phyloP scores from a whole-genome alignment of 2,797 vertebrate genomes.

The Coregonus ussuriensis region DNA sequence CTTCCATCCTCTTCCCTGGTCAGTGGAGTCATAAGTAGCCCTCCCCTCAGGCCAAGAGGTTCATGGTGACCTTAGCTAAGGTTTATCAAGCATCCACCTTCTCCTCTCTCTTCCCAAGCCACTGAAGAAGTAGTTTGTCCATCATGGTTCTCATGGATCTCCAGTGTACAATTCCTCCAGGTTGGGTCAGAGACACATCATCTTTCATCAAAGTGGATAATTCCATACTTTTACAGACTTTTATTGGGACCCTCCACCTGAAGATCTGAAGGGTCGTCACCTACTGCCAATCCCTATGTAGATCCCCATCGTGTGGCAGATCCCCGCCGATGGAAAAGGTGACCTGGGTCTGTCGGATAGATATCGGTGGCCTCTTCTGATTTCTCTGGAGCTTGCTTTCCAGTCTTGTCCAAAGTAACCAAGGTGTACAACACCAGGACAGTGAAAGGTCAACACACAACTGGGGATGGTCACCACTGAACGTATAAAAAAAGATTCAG shows the following conservation, averaged over 20 bases:
- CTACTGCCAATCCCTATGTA: conserved; percentile 35
- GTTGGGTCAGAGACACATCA: conserved; percentile 29
- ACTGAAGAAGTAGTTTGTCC: conserved; percentile 24
- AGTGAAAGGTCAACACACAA: not conserved
- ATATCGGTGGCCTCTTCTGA: conserved; percentile 36
- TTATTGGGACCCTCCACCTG: conserved; percentile 35
- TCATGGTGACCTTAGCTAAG: conserved; percentile 64
- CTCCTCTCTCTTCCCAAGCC: conserved; percentile 43
- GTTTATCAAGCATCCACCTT: conserved; percentile 57
- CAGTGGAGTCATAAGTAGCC: conserved; percentile 44
- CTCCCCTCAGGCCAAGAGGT: conserved; percentile 57
- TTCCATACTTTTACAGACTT: not conserved
- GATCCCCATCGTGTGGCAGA: conserved; percentile 35
- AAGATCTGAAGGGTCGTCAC: conserved; percentile 38
- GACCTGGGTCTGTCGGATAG: conserved; percentile 33
- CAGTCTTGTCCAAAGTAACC: conserved; percentile 36
- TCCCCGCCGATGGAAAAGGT: conserved; percentile 34
- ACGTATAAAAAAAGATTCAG: too few species aligned
- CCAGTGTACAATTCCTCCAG: conserved; percentile 26
- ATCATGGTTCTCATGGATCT: conserved; percentile 18
- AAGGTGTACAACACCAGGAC: conserved; percentile 4
- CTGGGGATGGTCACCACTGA: too few species aligned
- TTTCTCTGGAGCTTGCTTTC: conserved; percentile 37
- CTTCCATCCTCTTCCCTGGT: conserved; percentile 60
- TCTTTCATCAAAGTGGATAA: conserved; percentile 23